Base-by-base conservation (phyloP, 2,888 invertebrate species). In the Hyposoter dolosus region DNA sequence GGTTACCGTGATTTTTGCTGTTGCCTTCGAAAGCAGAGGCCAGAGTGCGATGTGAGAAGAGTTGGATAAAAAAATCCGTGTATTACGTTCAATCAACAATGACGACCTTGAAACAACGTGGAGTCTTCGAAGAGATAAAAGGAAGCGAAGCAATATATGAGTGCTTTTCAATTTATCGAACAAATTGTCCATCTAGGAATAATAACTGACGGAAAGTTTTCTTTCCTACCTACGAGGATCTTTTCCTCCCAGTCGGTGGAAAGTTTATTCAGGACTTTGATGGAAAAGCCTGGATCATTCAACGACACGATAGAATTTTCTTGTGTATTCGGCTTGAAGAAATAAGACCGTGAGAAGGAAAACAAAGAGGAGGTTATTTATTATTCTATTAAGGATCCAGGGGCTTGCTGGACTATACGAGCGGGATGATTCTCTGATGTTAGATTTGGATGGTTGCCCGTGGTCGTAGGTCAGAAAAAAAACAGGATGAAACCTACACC, bases 301-400 rank as follows among this genome's bases (percentile, higher is more conserved):
- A 40, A 63, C 40, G 65, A 45, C 19, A 53, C 12, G 78, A 69
- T 66, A 50, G 77, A 69, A 50, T 78, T 68, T 78, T 75, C 72
- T 72, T 74, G 53, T 47, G 60, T 50, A 68, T 53, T 60, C 15
- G 43, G n/a, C 50, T 69, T 72, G 65, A 82, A 80, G 82, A 83
- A 82, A 76, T 83, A 88, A 87, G 84, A 82, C 84, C 83, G 84
- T 86, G 89, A 88, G 89, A 91, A 90, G 90, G 90, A 91, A 90
- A 91, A 91, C 89, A 90, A 79, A 85, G 89, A 83, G 84, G 75
- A 87, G 78, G 89, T 84, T 91, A 92, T 93, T 93, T 93, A 93
- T 93, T 93, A 93, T 93, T 93, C 92, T 92, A 93, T 93, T 92
- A 93, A 90, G 90, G 90, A 77, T 82, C 72, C 69, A 75, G 69